These are phyloP conservation scores for Turdus rufiventris DNA, from an alignment of 2,113 vertebrate genomes.

Conservation along the genomic window DNA sequence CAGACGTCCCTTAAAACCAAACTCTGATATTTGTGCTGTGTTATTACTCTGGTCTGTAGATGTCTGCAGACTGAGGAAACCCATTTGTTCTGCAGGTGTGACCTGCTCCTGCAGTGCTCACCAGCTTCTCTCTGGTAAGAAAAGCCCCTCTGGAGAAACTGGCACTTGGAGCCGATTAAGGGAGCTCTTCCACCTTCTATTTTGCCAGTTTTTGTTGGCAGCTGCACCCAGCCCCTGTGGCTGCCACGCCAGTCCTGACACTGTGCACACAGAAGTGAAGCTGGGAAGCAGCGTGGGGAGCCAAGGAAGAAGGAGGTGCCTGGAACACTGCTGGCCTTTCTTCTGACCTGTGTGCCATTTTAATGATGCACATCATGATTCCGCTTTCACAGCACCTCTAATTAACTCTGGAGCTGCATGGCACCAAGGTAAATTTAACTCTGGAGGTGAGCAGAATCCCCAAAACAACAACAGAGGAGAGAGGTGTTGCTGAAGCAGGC, in stretches of 20 bases:
- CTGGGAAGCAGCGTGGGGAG: not conserved
- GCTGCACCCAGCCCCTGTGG: not conserved
- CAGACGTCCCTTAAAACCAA: conserved; percentile 44
- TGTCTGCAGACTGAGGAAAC: conserved; percentile 28
- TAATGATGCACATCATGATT: not conserved
- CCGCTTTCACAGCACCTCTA: not conserved
- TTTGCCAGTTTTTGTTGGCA: conserved; percentile 51
- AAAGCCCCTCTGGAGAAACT: not conserved
- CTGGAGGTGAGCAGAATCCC: not conserved
- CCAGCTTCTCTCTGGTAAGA: conserved; percentile 12
- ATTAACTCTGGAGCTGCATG: not conserved
- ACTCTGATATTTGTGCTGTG: conserved; percentile 1
- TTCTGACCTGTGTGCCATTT: not conserved
- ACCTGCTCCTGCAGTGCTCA: not conserved
- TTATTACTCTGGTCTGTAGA: conserved; percentile 26
- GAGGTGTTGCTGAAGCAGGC: not conserved
- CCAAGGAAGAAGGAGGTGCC: not conserved
- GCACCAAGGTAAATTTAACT: not conserved
- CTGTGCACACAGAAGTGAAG: not conserved
- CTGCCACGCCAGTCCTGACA: not conserved
- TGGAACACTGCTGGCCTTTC: not conserved
- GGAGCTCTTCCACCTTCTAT: conserved; percentile 14
- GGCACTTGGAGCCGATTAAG: conserved; percentile 20
- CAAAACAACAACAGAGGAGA: not conserved
- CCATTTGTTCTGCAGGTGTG: conserved; percentile 19